Conservation (phyloP, 1,140 invertebrate genomes). For the Calephelis virginiensis region DNA sequence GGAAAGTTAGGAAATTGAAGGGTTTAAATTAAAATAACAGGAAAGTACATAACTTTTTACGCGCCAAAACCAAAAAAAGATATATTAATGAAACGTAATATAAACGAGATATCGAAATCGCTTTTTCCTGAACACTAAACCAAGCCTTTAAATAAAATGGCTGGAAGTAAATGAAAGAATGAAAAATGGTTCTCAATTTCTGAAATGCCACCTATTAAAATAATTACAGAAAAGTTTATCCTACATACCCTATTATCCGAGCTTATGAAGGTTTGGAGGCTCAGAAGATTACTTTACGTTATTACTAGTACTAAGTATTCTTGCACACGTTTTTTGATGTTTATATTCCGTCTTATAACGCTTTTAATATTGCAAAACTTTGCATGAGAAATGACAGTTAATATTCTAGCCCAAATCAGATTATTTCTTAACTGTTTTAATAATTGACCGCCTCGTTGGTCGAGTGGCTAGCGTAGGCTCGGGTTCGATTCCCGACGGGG, state of each 20-base stretch:
- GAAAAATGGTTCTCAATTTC: constrained; percentile 39
- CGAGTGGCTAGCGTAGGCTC: too few species aligned
- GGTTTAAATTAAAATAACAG: too few species aligned
- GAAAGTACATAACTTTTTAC: too few species aligned
- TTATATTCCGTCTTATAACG: background rate
- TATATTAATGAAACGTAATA: background rate
- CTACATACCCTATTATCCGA: constrained; percentile 19
- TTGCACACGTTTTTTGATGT: background rate
- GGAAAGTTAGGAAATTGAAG: too few species aligned
- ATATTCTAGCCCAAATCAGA: too few species aligned
- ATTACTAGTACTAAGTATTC: background rate
- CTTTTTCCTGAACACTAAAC: constrained; percentile 4
- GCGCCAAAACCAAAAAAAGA: too few species aligned
- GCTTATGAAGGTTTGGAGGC: constrained; percentile 4
- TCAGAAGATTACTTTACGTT: background rate
- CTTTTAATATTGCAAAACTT: background rate
- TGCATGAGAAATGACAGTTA: too few species aligned
- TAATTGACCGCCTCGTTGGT: too few species aligned
- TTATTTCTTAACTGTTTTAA: too few species aligned
- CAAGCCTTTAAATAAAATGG: constrained; percentile 23
- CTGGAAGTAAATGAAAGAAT: constrained; percentile 47
- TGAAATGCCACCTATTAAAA: constrained; percentile 51
- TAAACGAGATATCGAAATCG: background rate
- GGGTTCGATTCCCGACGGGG: too few species aligned
- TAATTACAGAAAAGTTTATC: constrained; percentile 48